Percentiles rank a stretch among this genome's conserved stretches.
Conservation (phyloP, 2,888 invertebrate genomes). For the Ichneumon xanthorius region DNA sequence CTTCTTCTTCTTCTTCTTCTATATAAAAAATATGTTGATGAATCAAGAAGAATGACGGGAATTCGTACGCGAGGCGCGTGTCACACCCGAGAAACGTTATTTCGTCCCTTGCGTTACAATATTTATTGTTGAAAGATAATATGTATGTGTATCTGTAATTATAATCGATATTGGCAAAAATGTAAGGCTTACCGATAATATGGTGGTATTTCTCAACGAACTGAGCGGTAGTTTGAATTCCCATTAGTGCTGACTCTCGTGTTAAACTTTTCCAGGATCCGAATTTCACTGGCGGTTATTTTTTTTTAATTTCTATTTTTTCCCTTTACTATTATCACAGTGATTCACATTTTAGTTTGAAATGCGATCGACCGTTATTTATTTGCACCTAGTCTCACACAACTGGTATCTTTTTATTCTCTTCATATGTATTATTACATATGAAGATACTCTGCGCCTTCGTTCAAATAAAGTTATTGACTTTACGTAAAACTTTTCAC, state of each 20-base stretch:
- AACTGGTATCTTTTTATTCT: conserved; percentile 22
- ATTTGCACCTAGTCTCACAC: background rate
- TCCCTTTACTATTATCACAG: conserved; percentile 49
- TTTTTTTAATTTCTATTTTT: conserved; percentile 6
- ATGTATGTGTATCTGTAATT: background rate
- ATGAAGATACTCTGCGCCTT: background rate
- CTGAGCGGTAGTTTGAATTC: conserved; percentile 85
- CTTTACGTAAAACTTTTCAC: conserved; percentile 34
- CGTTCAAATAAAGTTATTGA: conserved; percentile 40
- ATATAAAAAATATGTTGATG: background rate
- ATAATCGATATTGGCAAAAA: background rate
- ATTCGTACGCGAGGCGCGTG: background rate
- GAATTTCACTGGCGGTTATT: conserved; percentile 71
- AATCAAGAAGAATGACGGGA: background rate
- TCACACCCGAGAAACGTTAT: background rate
- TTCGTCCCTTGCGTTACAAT: background rate
- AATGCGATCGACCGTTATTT: background rate
- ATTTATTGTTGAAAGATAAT: background rate
- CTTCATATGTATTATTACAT: conserved; percentile 2
- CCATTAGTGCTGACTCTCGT: conserved; percentile 83
- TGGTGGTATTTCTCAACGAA: conserved; percentile 84
- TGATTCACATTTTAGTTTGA: conserved; percentile 19
- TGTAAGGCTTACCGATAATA: conserved; percentile 78
- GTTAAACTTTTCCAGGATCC: conserved; percentile 74
- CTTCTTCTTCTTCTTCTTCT: background rate